Evolutionary conservation across 1,140 invertebrate genomes (phyloP), one percentile per base, ranked within the genome.

Genomic region (Drosophila seguyi): DNA sequence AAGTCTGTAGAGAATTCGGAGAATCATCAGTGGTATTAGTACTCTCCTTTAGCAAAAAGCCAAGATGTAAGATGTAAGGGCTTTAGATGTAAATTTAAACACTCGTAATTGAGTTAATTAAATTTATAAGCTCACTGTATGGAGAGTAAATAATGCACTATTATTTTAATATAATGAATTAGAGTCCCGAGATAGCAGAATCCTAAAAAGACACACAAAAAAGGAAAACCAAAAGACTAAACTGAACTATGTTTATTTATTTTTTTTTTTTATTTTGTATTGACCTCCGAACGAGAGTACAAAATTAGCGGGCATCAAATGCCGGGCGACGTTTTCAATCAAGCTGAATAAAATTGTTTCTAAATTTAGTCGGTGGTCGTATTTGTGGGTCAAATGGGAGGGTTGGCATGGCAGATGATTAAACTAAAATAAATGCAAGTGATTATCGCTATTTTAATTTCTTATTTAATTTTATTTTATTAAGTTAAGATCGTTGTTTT

Each of bases 261-360:
- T 38, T 72, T 25, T 41, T 67, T 29, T 42, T 62, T 52, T 16
- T 25, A 10, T 25, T 47, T 47, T 47, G 22, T 66, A 56, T 75
- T 82, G 74, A 82, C 79, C 80, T 83, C 74, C 55, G 66, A 69
- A 47, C 63, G 80, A 83, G 80, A 83, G 80, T 83, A 83, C 80
- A 83, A 83, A 83, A 83, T 83, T 83, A 83, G 74, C 81, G 67
- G 57, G 81, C 81, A 84, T 84, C 14, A 62, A 80, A 84, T 84
- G 81, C 65, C 77, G 78, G 50, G 77, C 69, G 67, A 71, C 52
- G 66, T 75, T 76, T 62, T 84, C 68, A 61, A 77, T 83, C 75
- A 82, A 69, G 48, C 75, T 75, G 59, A 83, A 83, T 83, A 82
- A 83, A 53, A 79, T 69, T 75, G 39, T 61, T 59, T 77, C 80